Evolutionary conservation across 2,113 vertebrate genomes (phyloP), one percentile per base, ranked within the genome.

Genomic region (Xenopus tropicalis): DNA sequence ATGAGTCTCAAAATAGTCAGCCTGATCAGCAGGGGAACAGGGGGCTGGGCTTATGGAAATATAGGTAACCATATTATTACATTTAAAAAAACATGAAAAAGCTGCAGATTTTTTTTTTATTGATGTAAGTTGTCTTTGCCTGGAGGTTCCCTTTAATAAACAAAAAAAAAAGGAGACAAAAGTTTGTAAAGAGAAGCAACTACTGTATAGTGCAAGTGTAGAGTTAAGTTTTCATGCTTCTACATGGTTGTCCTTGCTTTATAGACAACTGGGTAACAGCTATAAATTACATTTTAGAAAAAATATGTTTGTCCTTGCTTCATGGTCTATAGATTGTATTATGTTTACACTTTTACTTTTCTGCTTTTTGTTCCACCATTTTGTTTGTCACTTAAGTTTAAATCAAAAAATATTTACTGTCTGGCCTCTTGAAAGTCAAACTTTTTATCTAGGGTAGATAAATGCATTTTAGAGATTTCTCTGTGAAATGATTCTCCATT

Each of bases 251-350:
- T 76, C 66, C 73, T 76, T 76, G 66, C 69, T 66, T 68, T 21
- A 21, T 25, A 54, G 66, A 74, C 44, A 57, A 74, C 54, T 68
- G 65, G 48, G 67, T 74, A 68, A 74, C 65, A 62, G 37, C 57
- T 68, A 56, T 74, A 74, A 57, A 64, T 74, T 64, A 56, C 65
- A 61, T 76, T 76, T 76, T 69, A 62, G 63, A 69, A 76, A 76
- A 76, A 76, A 69, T 69, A 76, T 76, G 73, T 25, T 69, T 76
- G 73, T 76, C 66, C 72, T 69, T 68, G 73, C 61, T 59, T 68
- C 66, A 76, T 56, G 66, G 66, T 76, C 73, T 37, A 51, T 56
- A 46, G 57, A 61, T 76, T 76, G 69, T 76, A 76, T 76, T 76
- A 76, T 69, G 59, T 76, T 69, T 69, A 69, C 61, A 62, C 66